A percentile compares a stretch with the other conserved stretches of the same genome.
phyloP scores from a whole-genome alignment of 2,888 invertebrate species.

The Yponomeuta evonymella region DNA sequence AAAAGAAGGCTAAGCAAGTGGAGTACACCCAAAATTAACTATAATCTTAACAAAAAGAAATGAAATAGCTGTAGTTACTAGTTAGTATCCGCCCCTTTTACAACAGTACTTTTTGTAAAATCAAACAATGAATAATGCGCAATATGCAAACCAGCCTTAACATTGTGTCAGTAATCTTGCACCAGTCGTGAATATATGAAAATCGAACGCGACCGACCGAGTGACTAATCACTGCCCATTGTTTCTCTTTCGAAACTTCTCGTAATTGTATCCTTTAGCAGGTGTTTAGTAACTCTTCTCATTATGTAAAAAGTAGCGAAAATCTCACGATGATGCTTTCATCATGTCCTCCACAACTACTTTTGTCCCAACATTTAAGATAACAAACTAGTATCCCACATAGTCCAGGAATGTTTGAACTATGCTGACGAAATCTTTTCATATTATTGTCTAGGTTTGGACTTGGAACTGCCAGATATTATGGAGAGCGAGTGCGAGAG shows the following conservation, averaged over 20 bases:
- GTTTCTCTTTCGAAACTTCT: constrained; percentile 1
- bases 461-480: constrained; percentile 64
- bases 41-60: no score
- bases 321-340: neutral
- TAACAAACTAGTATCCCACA: constrained; percentile 16
- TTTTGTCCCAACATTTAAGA: no score
- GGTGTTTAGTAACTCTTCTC: neutral
- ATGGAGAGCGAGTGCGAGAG: constrained; percentile 69
- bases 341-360: constrained; percentile 18
- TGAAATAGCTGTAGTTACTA: neutral
- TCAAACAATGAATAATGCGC: neutral
- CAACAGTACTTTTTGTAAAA: neutral
- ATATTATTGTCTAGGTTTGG: constrained; percentile 65
- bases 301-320: no score
- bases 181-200: constrained; percentile 19
- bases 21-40: no score
- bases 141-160: constrained; percentile 19
- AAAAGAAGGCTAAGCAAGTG: no score
- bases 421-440: constrained; percentile 17
- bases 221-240: constrained; percentile 26
- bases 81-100: neutral
- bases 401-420: constrained; percentile 49
- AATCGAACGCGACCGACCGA: constrained; percentile 22
- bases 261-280: neutral
- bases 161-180: constrained; percentile 17